Evolutionary conservation across 1,140 invertebrate genomes (phyloP).

Genomic region (Periplaneta americana): DNA sequence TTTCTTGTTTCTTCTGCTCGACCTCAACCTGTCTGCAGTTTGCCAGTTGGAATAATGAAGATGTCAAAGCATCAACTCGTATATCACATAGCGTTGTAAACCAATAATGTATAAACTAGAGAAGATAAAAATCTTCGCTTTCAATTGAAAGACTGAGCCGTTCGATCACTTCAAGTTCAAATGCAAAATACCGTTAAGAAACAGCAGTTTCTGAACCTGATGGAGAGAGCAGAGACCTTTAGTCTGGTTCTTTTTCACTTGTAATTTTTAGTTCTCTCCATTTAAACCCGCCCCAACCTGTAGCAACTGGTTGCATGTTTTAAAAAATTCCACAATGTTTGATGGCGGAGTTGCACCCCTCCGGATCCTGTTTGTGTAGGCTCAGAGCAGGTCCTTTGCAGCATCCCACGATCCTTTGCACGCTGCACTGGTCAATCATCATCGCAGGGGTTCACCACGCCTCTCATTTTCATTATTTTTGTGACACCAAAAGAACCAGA

Average conservation of each 20-base stretch:
- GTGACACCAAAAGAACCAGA: not conserved
- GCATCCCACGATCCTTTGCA: not conserved
- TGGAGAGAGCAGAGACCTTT: too few species aligned
- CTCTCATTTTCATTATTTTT: not conserved
- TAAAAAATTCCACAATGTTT: not conserved
- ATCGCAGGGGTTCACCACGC: not conserved
- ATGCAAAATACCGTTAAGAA: not conserved
- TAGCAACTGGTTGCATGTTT: not conserved
- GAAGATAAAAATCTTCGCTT: too few species aligned
- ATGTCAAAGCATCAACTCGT: too few species aligned
- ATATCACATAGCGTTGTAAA: too few species aligned
- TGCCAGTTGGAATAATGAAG: too few species aligned
- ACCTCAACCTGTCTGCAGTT: too few species aligned
- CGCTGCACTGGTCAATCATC: not conserved
- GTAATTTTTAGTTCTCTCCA: not conserved
- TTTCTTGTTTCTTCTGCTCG: too few species aligned
- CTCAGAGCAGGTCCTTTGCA: not conserved
- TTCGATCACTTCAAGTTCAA: too few species aligned
- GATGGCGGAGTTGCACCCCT: not conserved
- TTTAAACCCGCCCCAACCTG: not conserved
- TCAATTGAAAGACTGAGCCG: too few species aligned
- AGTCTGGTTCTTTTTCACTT: too few species aligned
- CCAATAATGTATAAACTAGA: too few species aligned
- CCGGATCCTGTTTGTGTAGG: not conserved
- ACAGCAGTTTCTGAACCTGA: not conserved